phyloP scores from a whole-genome alignment of 2,888 invertebrate genomes.

The Lithophane ornitopus region DNA sequence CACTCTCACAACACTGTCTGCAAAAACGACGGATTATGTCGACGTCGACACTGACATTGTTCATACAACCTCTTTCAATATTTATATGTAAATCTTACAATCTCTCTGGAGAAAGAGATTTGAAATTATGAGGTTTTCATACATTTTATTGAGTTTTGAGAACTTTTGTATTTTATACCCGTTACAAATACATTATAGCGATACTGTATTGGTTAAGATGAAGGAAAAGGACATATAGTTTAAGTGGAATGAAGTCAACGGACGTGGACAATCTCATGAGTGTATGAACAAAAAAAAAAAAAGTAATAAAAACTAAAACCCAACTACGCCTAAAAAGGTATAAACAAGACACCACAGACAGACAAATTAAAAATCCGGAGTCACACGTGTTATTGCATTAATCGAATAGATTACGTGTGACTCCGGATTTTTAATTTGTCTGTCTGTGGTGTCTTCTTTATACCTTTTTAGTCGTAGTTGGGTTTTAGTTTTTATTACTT shows the following conservation, averaged over 20 bases:
- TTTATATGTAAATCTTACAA: constrained; percentile 4
- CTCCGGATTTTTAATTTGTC: no score
- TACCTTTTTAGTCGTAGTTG: no score
- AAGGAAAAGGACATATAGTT: neutral
- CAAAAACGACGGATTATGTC: constrained; percentile 21
- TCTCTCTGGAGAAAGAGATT: neutral
- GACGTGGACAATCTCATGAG: no score
- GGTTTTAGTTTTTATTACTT: no score
- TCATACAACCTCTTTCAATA: neutral
- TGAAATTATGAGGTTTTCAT: neutral
- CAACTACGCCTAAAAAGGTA: no score
- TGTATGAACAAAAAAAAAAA: no score
- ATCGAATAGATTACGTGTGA: no score
- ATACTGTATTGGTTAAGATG: neutral
- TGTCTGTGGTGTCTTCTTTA: no score
- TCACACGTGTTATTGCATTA: no score
- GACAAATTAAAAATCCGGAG: no score
- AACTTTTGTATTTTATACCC: neutral
- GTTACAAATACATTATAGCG: neutral
- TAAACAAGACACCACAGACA: no score
- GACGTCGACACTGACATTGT: neutral
- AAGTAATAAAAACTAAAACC: no score
- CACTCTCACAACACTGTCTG: constrained; percentile 10
- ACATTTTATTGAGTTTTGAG: neutral
- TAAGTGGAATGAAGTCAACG: neutral